Evolutionary conservation across 2,797 vertebrate species (phyloP).

Genomic region (Coregonus ussuriensis): DNA sequence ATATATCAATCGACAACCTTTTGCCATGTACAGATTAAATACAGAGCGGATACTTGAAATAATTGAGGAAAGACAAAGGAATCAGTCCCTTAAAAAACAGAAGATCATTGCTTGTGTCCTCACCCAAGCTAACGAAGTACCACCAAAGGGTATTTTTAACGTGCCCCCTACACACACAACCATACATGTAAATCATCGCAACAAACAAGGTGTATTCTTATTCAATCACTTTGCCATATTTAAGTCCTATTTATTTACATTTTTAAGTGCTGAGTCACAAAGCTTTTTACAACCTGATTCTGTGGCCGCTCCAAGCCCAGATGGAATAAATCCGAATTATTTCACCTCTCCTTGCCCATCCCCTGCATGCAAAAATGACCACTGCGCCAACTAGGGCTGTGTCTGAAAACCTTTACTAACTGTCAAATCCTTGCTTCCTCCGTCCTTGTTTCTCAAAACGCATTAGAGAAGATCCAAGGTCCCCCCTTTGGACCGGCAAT

Average conservation of each 20-base stretch:
- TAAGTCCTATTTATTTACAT: constrained; percentile 43
- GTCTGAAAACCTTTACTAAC: not conserved
- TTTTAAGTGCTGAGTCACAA: constrained; percentile 52
- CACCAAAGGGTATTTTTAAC: not conserved
- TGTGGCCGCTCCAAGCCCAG: not conserved
- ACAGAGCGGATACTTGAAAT: not conserved
- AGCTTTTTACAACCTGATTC: constrained; percentile 1
- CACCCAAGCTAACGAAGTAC: constrained; percentile 3
- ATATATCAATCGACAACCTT: constrained; percentile 35
- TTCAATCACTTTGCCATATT: constrained; percentile 33
- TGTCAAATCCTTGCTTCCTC: not conserved
- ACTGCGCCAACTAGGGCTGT: not conserved
- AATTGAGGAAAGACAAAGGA: not conserved
- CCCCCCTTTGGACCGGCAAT: not conserved
- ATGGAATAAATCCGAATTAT: not conserved
- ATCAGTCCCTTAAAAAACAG: not conserved
- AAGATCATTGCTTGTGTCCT: not conserved
- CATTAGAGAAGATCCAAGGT: not conserved
- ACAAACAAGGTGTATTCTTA: constrained; percentile 5
- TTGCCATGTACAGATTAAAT: constrained; percentile 49
- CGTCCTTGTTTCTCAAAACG: not conserved
- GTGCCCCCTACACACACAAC: constrained; percentile 3
- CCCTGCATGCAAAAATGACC: not conserved
- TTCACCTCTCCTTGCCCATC: not conserved
- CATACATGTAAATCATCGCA: not conserved